Percentiles rank a stretch among this genome's conserved stretches.
These are phyloP conservation scores for Periophthalmus magnuspinnatus DNA, from an alignment of 2,797 vertebrate species.

Conservation along the genomic window DNA sequence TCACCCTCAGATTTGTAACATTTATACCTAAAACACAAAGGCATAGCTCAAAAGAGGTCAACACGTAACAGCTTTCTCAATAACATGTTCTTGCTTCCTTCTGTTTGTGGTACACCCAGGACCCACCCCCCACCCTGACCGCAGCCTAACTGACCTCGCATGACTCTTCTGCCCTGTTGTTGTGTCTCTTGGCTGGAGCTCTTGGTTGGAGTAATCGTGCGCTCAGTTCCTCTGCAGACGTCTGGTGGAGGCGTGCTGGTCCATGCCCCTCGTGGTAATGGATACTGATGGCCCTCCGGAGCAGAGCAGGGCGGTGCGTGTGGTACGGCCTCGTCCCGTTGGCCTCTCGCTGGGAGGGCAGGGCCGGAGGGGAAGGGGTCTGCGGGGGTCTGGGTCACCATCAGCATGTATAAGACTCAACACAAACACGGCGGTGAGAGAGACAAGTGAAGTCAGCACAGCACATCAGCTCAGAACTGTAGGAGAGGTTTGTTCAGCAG, in stretches of 20 bases:
- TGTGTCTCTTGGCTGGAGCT: neutral
- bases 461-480: no score
- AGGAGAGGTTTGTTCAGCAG: no score
- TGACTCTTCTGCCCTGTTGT: no score
- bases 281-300: constrained; percentile 70
- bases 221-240: neutral
- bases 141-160: neutral
- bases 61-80: no score
- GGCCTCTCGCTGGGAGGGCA: constrained; percentile 31
- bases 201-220: neutral
- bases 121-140: no score
- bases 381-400: constrained; percentile 61
- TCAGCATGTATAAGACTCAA: constrained; percentile 69
- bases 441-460: no score
- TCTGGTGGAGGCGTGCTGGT: constrained; percentile 16
- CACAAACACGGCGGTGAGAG: constrained; percentile 39
- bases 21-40: no score
- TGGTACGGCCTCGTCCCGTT: constrained; percentile 62
- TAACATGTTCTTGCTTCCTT: no score
- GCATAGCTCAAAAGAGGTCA: no score
- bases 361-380: constrained; percentile 33
- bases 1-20: no score
- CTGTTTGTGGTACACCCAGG: no score
- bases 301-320: constrained; percentile 28
- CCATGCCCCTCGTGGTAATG: constrained; percentile 61